Conservation (phyloP, 1,140 invertebrate genomes). For the Elymnias hypermnestra region DNA sequence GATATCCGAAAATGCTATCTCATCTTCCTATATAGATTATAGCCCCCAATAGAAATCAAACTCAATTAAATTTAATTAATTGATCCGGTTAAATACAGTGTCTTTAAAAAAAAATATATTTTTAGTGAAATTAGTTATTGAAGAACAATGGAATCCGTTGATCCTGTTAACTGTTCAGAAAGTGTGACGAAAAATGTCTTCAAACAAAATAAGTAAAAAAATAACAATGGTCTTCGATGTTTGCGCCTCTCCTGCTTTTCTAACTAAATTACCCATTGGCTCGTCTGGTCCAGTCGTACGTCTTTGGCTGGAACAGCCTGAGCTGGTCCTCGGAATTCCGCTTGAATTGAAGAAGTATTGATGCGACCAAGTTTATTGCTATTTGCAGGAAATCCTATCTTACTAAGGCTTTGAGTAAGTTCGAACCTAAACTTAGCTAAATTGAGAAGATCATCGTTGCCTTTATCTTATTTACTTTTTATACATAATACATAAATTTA, state of each 20-base stretch:
- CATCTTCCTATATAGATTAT: too few species aligned
- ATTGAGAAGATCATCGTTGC: conserved; percentile 7
- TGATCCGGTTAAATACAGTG: too few species aligned
- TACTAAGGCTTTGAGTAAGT: conserved; percentile 18
- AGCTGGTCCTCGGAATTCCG: conserved; percentile 14
- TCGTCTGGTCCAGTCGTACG: conserved; percentile 20
- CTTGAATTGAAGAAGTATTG: conserved; percentile 10
- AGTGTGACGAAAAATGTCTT: too few species aligned
- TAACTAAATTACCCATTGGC: conserved; percentile 16
- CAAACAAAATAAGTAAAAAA: too few species aligned
- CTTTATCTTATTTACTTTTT: conserved; percentile 20
- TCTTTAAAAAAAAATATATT: too few species aligned
- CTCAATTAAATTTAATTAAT: too few species aligned
- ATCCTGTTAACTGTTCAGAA: too few species aligned
- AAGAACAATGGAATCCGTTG: too few species aligned
- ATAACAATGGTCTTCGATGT: neutral
- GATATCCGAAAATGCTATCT: too few species aligned
- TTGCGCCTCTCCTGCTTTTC: too few species aligned
- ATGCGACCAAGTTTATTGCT: conserved; percentile 24
- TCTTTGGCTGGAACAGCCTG: conserved; percentile 18
- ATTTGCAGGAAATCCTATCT: conserved; percentile 20
- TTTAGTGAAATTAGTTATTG: too few species aligned
- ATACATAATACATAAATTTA: conserved; percentile 21
- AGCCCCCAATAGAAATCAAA: too few species aligned
- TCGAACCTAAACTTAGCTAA: conserved; percentile 21